Conservation (phyloP, 2,888 invertebrate genomes). For the Coremacera marginata region DNA sequence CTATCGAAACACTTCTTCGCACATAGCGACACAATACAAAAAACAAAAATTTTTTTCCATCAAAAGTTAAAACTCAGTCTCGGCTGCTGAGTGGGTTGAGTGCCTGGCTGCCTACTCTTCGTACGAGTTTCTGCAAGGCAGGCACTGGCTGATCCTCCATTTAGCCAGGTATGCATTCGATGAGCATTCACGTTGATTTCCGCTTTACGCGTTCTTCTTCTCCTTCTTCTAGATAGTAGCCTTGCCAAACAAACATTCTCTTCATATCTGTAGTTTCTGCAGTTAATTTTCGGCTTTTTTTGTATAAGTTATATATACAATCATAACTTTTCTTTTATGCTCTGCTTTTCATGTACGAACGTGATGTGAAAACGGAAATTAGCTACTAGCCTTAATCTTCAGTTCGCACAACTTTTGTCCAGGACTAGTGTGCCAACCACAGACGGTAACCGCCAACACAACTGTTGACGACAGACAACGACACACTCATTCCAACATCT, state of each 20-base stretch:
- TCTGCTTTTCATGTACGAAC: conserved; percentile 28
- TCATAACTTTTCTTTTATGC: conserved; percentile 17
- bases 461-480: background rate
- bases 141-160: background rate
- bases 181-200: conserved; percentile 8
- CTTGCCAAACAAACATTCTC: background rate
- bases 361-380: conserved; percentile 49
- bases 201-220: background rate
- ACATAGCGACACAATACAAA: background rate
- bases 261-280: conserved; percentile 14
- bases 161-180: background rate
- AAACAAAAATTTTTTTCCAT: background rate
- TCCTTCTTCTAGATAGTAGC: background rate
- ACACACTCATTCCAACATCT: background rate
- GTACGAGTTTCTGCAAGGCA: background rate
- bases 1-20: background rate
- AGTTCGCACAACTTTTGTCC: background rate
- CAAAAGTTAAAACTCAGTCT: too few species aligned
- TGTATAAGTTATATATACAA: conserved; percentile 23
- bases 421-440: background rate
- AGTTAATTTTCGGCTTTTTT: background rate
- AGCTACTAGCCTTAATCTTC: conserved; percentile 30
- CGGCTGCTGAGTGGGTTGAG: too few species aligned
- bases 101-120: too few species aligned
- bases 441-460: background rate